Conservation (phyloP, 2,888 invertebrate genomes). For the Yponomeuta plumbellus region DNA sequence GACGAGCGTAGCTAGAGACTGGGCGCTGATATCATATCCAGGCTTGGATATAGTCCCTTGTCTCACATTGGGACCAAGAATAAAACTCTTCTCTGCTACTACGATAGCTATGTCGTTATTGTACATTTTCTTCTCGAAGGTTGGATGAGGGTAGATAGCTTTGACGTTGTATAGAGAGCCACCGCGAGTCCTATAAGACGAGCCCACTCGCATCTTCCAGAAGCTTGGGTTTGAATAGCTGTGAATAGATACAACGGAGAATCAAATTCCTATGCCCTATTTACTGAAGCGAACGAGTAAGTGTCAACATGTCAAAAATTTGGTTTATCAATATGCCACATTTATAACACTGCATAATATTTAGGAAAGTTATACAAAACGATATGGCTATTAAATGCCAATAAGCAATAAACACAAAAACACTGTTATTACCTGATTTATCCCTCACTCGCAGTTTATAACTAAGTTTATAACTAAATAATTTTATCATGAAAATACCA, state of each 20-base stretch:
- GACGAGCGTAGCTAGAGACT: constrained; percentile 47
- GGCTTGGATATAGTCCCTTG: constrained; percentile 58
- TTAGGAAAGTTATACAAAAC: too few relatives aligned
- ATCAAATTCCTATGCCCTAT: too few relatives aligned
- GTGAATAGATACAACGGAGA: constrained; percentile 23
- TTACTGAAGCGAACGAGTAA: too few relatives aligned
- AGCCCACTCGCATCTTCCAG: constrained; percentile 62
- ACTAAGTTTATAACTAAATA: too few relatives aligned
- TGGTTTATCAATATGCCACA: too few relatives aligned
- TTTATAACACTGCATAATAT: too few relatives aligned
- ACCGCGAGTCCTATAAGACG: constrained; percentile 52
- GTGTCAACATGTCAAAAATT: too few relatives aligned
- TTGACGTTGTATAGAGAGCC: constrained; percentile 52
- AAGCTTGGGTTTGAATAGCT: constrained; percentile 53
- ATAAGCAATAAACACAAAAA: too few relatives aligned
- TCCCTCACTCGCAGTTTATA: too few relatives aligned
- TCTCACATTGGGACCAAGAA: constrained; percentile 43
- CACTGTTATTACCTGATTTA: too few relatives aligned
- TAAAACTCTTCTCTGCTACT: constrained; percentile 42
- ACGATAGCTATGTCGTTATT: constrained; percentile 58
- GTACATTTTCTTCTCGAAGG: constrained; percentile 53
- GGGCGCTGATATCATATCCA: constrained; percentile 45
- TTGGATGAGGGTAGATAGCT: constrained; percentile 45
- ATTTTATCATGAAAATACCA: too few relatives aligned
- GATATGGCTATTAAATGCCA: too few relatives aligned